These are phyloP conservation scores for Sebastes vulpes DNA, from an alignment of 2,797 vertebrate genomes.

Conservation along the genomic window DNA sequence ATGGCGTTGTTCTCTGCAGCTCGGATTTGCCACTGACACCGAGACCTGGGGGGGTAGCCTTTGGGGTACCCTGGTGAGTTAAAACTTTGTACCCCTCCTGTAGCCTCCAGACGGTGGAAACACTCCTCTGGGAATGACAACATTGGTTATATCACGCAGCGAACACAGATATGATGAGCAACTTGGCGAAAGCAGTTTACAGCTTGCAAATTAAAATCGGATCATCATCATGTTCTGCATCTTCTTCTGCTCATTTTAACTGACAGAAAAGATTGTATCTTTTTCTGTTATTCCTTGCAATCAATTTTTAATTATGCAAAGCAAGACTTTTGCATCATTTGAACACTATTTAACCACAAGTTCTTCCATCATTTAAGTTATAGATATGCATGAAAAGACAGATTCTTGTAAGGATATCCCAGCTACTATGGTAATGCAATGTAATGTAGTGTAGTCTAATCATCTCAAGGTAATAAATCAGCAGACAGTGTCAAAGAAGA, in stretches of 20 bases:
- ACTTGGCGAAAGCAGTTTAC: neutral
- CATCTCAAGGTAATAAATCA: slow-evolving; percentile 34
- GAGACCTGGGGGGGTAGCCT: slow-evolving; percentile 60
- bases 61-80: slow-evolving; percentile 62
- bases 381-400: neutral
- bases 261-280: neutral
- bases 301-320: neutral
- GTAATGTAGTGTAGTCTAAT: slow-evolving; percentile 26
- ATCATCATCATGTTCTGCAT: neutral
- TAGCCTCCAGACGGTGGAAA: slow-evolving; percentile 74
- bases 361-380: neutral
- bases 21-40: slow-evolving; percentile 89
- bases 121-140: slow-evolving; percentile 68
- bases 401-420: slow-evolving; percentile 1
- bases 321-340: neutral
- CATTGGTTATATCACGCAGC: neutral
- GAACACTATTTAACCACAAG: neutral
- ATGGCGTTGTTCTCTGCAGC: slow-evolving; percentile 60
- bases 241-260: neutral
- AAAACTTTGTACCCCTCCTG: neutral
- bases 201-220: neutral
- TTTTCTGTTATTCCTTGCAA: neutral
- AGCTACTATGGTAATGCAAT: slow-evolving; percentile 19
- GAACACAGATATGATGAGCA: neutral
- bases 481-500: slow-evolving; percentile 33